Conservation (phyloP, 2,888 invertebrate genomes). For the Chrysolina americana region DNA sequence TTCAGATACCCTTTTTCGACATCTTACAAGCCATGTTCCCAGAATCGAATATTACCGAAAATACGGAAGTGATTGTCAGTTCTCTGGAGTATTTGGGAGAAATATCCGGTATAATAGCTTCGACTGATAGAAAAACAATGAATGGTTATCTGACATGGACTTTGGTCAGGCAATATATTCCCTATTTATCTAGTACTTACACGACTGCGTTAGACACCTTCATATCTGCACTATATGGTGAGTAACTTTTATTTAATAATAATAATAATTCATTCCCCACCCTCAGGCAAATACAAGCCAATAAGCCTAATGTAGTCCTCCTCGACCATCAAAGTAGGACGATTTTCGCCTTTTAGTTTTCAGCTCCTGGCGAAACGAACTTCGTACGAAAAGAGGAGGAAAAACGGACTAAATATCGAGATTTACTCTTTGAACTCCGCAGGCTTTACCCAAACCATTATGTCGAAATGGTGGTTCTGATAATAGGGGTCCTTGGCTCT, state of each 20-base stretch:
- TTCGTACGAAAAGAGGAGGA: too few species aligned
- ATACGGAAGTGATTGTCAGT: slow-evolving; percentile 72
- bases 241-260: slow-evolving; percentile 34
- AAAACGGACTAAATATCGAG: too few species aligned
- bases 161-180: slow-evolving; percentile 71
- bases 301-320: too few species aligned
- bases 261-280: too few species aligned
- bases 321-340: too few species aligned
- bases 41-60: slow-evolving; percentile 69
- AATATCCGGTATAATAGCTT: slow-evolving; percentile 71
- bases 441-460: too few species aligned
- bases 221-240: slow-evolving; percentile 62
- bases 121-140: slow-evolving; percentile 71
- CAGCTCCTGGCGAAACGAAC: too few species aligned
- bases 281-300: too few species aligned
- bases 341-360: too few species aligned
- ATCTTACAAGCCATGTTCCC: slow-evolving; percentile 71
- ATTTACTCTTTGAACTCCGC: too few species aligned
- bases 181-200: slow-evolving; percentile 71
- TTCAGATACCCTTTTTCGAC: slow-evolving; percentile 69
- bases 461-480: too few species aligned
- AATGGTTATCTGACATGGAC: slow-evolving; percentile 77
- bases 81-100: slow-evolving; percentile 72
- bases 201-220: slow-evolving; percentile 61
- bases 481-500: too few species aligned